Base-by-base conservation (phyloP, 2,888 invertebrate genomes). In the Orchesella flavescens region DNA sequence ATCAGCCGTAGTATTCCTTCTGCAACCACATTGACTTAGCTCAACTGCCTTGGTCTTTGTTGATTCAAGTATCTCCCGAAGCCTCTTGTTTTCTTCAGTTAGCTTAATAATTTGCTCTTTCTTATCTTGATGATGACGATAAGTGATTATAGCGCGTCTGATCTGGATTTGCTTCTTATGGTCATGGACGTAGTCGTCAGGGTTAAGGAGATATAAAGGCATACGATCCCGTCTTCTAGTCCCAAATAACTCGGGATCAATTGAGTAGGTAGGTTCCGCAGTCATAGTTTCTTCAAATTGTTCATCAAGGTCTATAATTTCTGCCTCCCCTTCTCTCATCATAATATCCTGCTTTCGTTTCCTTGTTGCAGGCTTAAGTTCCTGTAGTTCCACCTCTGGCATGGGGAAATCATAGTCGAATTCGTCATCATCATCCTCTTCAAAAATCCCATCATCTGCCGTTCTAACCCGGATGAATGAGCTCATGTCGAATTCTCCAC, bases 111-210 rank as follows among this genome's bases (percentile, higher is more conserved):
- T 85, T 24, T 77, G 75, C 46, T 72, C 59, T 21, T 80, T 79
- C 43, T 85, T 83, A 1, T 83, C 74, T 53, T 80, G 76, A 68
- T 83, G 85, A 63, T 85, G 85, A 53, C 83, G 75, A 61, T 85
- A 83, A 1, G 85, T 85, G 7, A 83, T 79, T 13, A 79, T 80
- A 2, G 85, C 85, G 5, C 85, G 7, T 34, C 83, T 46, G 21
- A 85, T 85, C 55, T 85, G 85, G 0, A 65, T 17, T 57, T 85
- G 85, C 55, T 85, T 85, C 53, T 72, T 71, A 17, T 72, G 76
- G 34, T 85, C 83, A 55, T 85, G 71, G 1, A 15, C 43, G 57
- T 44, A 85, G 17, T 85, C 83, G 19, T 85, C 69, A 1, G 85
- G 85, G 34, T 85, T 83, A 1, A 85, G 34, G 12, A 83, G 34